Conservation (phyloP, 2,888 invertebrate genomes). For the Autographa pulchrina region DNA sequence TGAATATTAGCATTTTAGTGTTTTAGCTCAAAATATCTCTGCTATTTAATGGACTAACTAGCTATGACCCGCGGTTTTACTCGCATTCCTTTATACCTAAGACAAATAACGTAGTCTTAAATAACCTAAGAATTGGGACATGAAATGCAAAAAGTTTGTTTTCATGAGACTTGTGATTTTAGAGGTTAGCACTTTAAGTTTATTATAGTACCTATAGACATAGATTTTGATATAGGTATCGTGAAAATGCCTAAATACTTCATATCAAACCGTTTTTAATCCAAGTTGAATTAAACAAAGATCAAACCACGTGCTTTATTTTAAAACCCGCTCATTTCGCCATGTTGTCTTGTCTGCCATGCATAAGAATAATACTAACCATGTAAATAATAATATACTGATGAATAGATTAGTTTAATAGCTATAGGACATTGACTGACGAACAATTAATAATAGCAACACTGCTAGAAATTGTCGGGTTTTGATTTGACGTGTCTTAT, state of each 20-base stretch:
- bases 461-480: not conserved
- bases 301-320: not conserved
- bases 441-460: not conserved
- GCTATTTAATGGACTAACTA: too few relatives aligned
- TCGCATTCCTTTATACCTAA: too few relatives aligned
- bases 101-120: too few relatives aligned
- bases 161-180: too few relatives aligned
- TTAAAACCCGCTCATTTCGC: not conserved
- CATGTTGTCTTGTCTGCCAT: not conserved
- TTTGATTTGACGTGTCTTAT: not conserved
- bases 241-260: too few relatives aligned
- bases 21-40: not conserved
- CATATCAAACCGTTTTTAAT: too few relatives aligned
- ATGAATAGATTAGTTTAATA: slow-evolving; percentile 6
- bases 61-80: too few relatives aligned
- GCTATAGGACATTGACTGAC: not conserved
- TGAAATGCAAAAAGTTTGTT: too few relatives aligned
- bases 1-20: not conserved
- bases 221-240: too few relatives aligned
- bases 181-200: too few relatives aligned
- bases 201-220: too few relatives aligned
- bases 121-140: too few relatives aligned
- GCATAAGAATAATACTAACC: not conserved
- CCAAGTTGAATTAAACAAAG: not conserved
- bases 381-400: slow-evolving; percentile 2